Conservation (phyloP, 92 coral and sea anemone species). For the Micromussa lordhowensis region DNA sequence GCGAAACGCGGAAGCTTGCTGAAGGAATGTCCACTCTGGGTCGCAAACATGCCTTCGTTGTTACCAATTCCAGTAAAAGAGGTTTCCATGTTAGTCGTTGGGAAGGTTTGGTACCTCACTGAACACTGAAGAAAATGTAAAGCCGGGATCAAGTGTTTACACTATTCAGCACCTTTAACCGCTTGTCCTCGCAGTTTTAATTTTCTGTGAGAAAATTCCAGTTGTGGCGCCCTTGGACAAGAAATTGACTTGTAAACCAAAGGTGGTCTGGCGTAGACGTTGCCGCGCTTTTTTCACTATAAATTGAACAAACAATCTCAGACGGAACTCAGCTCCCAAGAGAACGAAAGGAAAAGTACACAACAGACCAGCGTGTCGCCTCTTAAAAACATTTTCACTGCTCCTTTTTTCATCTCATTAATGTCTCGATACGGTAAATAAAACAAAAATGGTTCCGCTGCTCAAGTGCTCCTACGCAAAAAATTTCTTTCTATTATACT, state of each 20-base stretch:
- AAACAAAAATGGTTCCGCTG: conserved; percentile 39
- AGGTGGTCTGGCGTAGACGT: background rate
- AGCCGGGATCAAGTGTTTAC: background rate
- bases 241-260: conserved; percentile 5
- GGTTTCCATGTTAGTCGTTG: conserved; percentile 12
- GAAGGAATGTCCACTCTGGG: conserved; percentile 1
- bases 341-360: background rate
- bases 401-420: conserved; percentile 13
- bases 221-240: background rate
- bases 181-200: background rate
- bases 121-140: background rate
- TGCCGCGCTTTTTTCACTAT: background rate
- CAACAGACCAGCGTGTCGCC: conserved; percentile 3
- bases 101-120: background rate
- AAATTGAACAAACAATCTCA: background rate
- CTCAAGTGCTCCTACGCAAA: conserved; percentile 48
- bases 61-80: conserved; percentile 6
- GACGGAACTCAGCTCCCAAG: background rate
- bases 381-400: conserved; percentile 20
- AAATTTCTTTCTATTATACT: conserved; percentile 1
- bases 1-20: conserved; percentile 4
- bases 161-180: background rate
- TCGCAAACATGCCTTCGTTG: background rate
- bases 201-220: background rate
- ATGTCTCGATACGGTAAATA: conserved; percentile 34